Evolutionary conservation across 2,888 invertebrate genomes (phyloP).

Genomic region (Brachyopa scutellaris): DNA sequence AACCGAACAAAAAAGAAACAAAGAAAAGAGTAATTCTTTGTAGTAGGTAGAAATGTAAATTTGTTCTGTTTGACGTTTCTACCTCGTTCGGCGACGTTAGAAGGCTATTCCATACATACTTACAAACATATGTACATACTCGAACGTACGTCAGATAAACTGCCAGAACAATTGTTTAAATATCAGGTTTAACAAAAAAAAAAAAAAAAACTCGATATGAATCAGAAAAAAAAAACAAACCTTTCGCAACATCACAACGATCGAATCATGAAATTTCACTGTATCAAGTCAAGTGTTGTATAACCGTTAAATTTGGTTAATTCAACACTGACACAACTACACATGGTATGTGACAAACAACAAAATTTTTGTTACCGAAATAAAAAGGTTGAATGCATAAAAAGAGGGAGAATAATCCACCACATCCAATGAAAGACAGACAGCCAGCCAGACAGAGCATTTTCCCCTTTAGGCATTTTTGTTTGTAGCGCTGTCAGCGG

Average conservation of each 20-base stretch:
- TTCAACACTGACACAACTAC: slow-evolving; percentile 14
- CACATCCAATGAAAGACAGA: slow-evolving; percentile 17
- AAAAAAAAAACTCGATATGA: background rate
- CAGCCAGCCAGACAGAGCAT: slow-evolving; percentile 17
- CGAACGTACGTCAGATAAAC: slow-evolving; percentile 7
- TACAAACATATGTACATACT: too few relatives aligned
- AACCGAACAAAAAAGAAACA: too few relatives aligned
- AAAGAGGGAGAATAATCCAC: slow-evolving; percentile 22
- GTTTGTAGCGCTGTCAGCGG: slow-evolving; percentile 11
- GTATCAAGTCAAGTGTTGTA: background rate
- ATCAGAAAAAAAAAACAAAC: slow-evolving; percentile 27
- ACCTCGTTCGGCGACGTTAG: slow-evolving; percentile 4
- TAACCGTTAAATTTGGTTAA: slow-evolving; percentile 7
- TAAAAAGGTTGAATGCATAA: background rate
- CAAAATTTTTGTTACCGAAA: slow-evolving; percentile 7
- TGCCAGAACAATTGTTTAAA: slow-evolving; percentile 51
- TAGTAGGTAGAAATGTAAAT: too few relatives aligned
- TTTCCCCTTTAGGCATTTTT: background rate
- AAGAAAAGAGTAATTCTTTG: too few relatives aligned
- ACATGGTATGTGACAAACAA: background rate
- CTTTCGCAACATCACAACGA: slow-evolving; percentile 14
- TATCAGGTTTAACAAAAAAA: slow-evolving; percentile 35
- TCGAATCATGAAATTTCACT: slow-evolving; percentile 3
- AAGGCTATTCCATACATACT: slow-evolving; percentile 8
- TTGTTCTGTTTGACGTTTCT: background rate